A percentile compares a stretch with the other conserved stretches of the same genome.
Conservation (phyloP, 2,888 invertebrate species). For the Chironomus tentans region DNA sequence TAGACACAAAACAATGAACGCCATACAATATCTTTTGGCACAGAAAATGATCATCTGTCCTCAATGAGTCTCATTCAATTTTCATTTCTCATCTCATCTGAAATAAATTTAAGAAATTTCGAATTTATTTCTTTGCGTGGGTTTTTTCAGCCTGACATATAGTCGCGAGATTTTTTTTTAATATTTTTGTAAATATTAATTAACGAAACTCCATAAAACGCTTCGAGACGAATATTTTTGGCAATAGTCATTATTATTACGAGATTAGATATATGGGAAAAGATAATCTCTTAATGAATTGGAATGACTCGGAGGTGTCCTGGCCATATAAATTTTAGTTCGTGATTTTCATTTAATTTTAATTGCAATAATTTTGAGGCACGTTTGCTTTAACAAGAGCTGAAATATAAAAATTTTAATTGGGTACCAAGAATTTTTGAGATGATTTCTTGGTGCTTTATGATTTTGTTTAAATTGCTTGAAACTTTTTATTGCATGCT, state of each 20-base stretch:
- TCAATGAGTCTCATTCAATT: conserved; percentile 15
- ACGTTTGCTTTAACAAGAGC: too few relatives aligned
- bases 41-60: background rate
- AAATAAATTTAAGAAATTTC: background rate
- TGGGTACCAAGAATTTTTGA: too few relatives aligned
- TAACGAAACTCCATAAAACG: background rate
- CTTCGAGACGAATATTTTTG: background rate
- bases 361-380: too few relatives aligned
- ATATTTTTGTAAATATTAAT: background rate
- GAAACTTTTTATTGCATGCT: too few relatives aligned
- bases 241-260: background rate
- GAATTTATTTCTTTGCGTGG: background rate
- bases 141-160: background rate
- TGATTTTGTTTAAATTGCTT: too few relatives aligned
- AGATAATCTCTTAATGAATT: too few relatives aligned
- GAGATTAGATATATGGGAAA: too few relatives aligned
- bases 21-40: background rate
- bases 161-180: background rate
- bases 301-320: too few relatives aligned
- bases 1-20: background rate
- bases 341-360: too few relatives aligned
- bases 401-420: too few relatives aligned
- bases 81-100: background rate
- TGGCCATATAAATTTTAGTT: too few relatives aligned
- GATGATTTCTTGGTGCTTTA: too few relatives aligned